These are phyloP conservation scores for Suillia variegata DNA, from an alignment of 2,888 invertebrate genomes.

Conservation along the genomic window DNA sequence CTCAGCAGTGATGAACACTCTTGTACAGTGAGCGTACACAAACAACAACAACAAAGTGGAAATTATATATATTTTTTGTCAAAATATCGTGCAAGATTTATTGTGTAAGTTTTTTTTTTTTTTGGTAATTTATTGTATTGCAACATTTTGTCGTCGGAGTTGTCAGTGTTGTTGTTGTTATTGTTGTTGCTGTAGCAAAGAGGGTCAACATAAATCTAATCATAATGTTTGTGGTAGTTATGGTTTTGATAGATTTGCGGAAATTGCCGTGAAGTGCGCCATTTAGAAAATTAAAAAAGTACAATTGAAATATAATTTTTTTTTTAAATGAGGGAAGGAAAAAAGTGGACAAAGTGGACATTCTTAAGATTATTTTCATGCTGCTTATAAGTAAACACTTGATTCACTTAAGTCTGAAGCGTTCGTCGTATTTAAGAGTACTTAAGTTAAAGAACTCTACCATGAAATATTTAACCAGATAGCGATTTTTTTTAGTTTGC, in stretches of 20 bases:
- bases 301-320: too few species aligned
- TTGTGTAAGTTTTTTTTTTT: conserved; percentile 49
- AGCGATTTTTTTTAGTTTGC: too few species aligned
- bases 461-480: too few species aligned
- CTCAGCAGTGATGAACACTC: too few species aligned
- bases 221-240: conserved; percentile 33
- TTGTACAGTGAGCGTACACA: too few species aligned
- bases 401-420: too few species aligned
- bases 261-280: conserved; percentile 42
- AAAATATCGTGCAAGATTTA: conserved; percentile 41
- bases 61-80: conserved; percentile 39
- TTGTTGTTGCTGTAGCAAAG: too few species aligned
- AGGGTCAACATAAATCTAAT: conserved; percentile 6
- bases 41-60: conserved; percentile 38
- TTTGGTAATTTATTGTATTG: conserved; percentile 51
- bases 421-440: too few species aligned
- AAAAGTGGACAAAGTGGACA: not conserved
- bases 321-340: not conserved
- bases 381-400: conserved; percentile 20
- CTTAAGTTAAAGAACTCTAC: too few species aligned
- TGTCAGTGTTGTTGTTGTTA: not conserved
- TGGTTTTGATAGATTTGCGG: conserved; percentile 46
- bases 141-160: conserved; percentile 12
- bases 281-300: conserved; percentile 27
- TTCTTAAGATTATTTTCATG: conserved; percentile 2